Conservation (phyloP, 2,888 invertebrate genomes). For the Cheilosia grossa region DNA sequence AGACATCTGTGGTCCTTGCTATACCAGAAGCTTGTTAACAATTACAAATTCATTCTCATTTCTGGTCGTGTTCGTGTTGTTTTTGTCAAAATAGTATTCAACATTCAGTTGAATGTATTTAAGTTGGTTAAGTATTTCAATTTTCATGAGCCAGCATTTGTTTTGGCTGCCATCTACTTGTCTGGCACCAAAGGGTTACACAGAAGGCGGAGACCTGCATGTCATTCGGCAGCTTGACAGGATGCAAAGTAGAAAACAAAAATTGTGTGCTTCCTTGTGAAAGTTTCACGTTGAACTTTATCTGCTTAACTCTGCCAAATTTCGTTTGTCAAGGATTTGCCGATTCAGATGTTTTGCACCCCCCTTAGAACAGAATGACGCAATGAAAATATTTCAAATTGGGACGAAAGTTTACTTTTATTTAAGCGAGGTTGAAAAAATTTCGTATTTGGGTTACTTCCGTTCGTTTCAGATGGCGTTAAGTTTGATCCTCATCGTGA, state of each 20-base stretch:
- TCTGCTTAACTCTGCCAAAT: slow-evolving; percentile 51
- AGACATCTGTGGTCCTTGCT: slow-evolving; percentile 24
- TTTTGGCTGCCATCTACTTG: slow-evolving; percentile 29
- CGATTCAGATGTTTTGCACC: slow-evolving; percentile 56
- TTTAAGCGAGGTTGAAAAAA: neutral
- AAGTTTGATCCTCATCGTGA: neutral
- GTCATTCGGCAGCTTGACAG: slow-evolving; percentile 45
- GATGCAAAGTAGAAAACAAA: slow-evolving; percentile 43
- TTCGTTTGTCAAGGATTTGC: slow-evolving; percentile 61
- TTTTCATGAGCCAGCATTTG: slow-evolving; percentile 53
- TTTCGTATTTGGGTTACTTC: neutral
- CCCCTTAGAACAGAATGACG: neutral
- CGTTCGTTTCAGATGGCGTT: neutral
- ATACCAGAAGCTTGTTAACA: slow-evolving; percentile 15
- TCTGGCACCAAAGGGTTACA: neutral
- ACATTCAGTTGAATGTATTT: slow-evolving; percentile 1
- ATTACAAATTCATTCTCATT: slow-evolving; percentile 50
- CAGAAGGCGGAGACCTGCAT: slow-evolving; percentile 24
- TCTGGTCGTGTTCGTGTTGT: slow-evolving; percentile 6
- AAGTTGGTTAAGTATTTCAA: slow-evolving; percentile 4
- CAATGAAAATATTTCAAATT: slow-evolving; percentile 23
- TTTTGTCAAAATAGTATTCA: slow-evolving; percentile 4
- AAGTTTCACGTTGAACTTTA: slow-evolving; percentile 43
- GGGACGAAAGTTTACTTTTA: slow-evolving; percentile 2
- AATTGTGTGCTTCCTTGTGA: slow-evolving; percentile 54